phyloP scores from a whole-genome alignment of 2,113 vertebrate genomes.

The Heterocephalus glaber region DNA sequence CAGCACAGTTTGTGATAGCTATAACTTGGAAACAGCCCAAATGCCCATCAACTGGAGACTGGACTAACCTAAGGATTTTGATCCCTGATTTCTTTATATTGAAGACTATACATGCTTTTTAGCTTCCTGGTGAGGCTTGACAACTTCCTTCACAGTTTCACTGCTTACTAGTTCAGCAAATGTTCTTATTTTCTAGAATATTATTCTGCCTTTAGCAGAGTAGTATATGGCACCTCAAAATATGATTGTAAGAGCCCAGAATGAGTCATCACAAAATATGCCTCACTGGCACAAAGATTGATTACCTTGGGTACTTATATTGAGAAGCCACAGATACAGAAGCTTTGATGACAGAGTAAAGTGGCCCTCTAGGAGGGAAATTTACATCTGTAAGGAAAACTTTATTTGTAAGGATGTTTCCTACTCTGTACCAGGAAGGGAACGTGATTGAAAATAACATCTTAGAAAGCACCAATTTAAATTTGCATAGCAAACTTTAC shows the following conservation, averaged over 20 bases:
- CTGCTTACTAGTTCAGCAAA: not conserved
- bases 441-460: not conserved
- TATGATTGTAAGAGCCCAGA: not conserved
- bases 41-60: too few species aligned
- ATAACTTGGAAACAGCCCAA: too few species aligned
- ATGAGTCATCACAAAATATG: not conserved
- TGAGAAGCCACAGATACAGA: not conserved
- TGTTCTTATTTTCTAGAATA: not conserved
- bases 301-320: not conserved
- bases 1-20: too few species aligned
- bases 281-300: not conserved
- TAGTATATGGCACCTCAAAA: not conserved
- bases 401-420: not conserved
- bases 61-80: not conserved
- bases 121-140: not conserved
- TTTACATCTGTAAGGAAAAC: not conserved
- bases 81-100: not conserved
- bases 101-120: not conserved
- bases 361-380: not conserved
- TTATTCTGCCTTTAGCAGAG: not conserved
- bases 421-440: not conserved
- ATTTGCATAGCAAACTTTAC: not conserved
- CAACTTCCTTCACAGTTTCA: not conserved
- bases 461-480: not conserved
- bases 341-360: not conserved